phyloP scores from a whole-genome alignment of 2,797 vertebrate species.

The Novumbra hubbsi region DNA sequence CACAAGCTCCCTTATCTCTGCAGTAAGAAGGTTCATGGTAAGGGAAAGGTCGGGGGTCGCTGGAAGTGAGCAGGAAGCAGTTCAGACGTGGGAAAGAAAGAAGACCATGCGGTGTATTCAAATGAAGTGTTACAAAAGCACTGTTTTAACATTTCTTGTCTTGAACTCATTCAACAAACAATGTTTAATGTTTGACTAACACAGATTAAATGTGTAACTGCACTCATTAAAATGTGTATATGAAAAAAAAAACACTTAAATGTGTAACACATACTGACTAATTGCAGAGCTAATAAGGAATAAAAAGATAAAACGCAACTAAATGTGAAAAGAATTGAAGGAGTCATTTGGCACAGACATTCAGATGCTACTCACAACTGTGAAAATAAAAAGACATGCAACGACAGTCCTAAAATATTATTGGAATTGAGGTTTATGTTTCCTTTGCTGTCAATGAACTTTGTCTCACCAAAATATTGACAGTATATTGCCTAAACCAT shows the following conservation, averaged over 20 bases:
- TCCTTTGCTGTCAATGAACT: not conserved
- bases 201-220: not conserved
- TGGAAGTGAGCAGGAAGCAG: conserved; percentile 76
- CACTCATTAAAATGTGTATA: conserved; percentile 31
- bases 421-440: not conserved
- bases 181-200: conserved; percentile 24
- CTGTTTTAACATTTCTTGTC: conserved; percentile 9
- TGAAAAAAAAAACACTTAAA: conserved; percentile 5
- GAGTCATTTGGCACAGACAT: not conserved
- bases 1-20: conserved; percentile 14
- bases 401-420: not conserved
- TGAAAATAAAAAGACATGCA: not conserved
- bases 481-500: not conserved
- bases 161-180: not conserved
- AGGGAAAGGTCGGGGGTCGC: conserved; percentile 84
- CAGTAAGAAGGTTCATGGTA: conserved; percentile 85
- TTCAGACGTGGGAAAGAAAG: conserved; percentile 6
- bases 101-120: not conserved
- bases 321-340: not conserved
- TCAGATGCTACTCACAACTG: not conserved
- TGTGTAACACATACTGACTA: not conserved
- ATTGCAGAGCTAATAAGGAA: not conserved
- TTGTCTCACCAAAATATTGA: not conserved
- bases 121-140: conserved; percentile 3
- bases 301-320: not conserved